Conservation (phyloP, 2,113 vertebrate species). For the Limanda limanda region DNA sequence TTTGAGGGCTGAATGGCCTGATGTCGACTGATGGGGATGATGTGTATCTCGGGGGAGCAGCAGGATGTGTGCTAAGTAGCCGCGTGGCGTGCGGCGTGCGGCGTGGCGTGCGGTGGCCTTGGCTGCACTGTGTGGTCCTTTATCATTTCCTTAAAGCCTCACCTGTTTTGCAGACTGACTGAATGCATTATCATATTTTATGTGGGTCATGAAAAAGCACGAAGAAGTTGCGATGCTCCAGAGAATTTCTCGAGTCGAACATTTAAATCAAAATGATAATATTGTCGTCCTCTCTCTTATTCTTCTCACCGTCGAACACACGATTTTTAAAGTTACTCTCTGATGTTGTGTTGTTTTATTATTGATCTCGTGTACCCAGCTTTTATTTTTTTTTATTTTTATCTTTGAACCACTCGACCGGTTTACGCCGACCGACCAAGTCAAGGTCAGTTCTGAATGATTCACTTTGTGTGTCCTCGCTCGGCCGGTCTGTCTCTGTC, state of each 20-base stretch:
- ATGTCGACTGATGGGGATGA: conserved; percentile 40
- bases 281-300: not conserved
- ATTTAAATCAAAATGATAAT: not conserved
- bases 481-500: conserved; percentile 60
- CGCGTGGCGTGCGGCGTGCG: not conserved
- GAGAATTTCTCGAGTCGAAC: conserved; percentile 17
- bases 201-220: conserved; percentile 59
- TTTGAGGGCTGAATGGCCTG: conserved; percentile 43
- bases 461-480: conserved; percentile 68
- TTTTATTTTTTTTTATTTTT: conserved; percentile 48
- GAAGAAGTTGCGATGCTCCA: conserved; percentile 42
- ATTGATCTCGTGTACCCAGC: conserved; percentile 65
- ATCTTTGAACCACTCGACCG: conserved; percentile 66
- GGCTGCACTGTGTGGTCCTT: conserved; percentile 44
- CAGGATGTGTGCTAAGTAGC: conserved; percentile 39
- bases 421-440: conserved; percentile 65
- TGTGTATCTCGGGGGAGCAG: conserved; percentile 49
- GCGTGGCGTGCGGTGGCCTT: conserved; percentile 42
- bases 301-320: not conserved
- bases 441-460: conserved; percentile 80
- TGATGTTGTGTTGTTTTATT: conserved; percentile 53
- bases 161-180: conserved; percentile 70
- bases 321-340: conserved; percentile 46
- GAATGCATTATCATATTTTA: conserved; percentile 78
- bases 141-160: conserved; percentile 68